Evolutionary conservation across 1,140 invertebrate genomes (phyloP).

Genomic region (Phymastichus coffea): DNA sequence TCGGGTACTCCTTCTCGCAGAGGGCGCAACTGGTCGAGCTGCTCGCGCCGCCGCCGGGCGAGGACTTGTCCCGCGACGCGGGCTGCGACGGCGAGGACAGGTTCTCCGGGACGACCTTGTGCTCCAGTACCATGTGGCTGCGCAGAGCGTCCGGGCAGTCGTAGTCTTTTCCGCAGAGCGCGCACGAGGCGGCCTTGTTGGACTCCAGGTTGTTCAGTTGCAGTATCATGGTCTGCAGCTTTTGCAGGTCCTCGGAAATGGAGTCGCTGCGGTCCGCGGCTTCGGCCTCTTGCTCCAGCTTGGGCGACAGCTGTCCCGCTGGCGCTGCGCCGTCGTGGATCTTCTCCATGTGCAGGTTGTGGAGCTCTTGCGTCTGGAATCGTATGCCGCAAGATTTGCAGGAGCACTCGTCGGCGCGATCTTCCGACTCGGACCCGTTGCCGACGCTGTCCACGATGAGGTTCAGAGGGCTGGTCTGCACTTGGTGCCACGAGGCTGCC

Average conservation of each 20-base stretch:
- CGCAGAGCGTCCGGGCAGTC: constrained; percentile 62
- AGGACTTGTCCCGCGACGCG: constrained; percentile 36
- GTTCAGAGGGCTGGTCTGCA: constrained; percentile 65
- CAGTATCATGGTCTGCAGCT: constrained; percentile 88
- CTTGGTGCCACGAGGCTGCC: constrained; percentile 55
- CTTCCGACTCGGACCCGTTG: constrained; percentile 41
- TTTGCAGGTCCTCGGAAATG: constrained; percentile 78
- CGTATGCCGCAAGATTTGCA: constrained; percentile 60
- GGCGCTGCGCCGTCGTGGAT: constrained; percentile 37
- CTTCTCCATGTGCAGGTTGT: constrained; percentile 56
- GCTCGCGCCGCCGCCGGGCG: constrained; percentile 40
- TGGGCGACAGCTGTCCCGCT: constrained; percentile 52
- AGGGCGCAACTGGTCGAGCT: constrained; percentile 50
- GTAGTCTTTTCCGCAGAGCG: constrained; percentile 63
- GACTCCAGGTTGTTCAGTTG: constrained; percentile 79
- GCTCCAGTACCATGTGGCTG: constrained; percentile 64
- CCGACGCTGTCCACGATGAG: constrained; percentile 59
- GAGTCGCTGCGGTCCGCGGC: constrained; percentile 53
- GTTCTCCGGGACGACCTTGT: constrained; percentile 49
- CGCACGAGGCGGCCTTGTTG: constrained; percentile 60
- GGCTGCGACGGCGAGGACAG: constrained; percentile 28
- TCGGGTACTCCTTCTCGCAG: constrained; percentile 62
- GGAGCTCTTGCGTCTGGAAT: constrained; percentile 59
- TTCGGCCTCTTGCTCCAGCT: constrained; percentile 42
- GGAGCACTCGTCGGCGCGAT: constrained; percentile 52